Base-by-base conservation (phyloP, 2,797 vertebrate species). In the Natrix natrix region DNA sequence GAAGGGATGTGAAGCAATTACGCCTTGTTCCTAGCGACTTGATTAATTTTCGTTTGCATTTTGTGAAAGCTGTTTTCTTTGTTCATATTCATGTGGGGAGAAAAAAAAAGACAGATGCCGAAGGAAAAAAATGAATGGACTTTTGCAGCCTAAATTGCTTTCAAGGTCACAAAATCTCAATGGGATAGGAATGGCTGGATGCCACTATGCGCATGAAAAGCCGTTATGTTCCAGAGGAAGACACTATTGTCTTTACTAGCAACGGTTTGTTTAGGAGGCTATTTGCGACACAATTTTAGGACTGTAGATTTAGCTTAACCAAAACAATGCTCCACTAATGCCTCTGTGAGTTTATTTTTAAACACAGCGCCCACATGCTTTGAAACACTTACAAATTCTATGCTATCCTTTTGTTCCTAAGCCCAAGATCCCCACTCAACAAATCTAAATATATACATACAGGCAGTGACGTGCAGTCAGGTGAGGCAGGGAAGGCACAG, bases 141-240 rank as follows among this genome's bases (percentile, higher is more conserved):
- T 52, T 52, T n/a, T 55, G n/a, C 22, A 55, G 43, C 88, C 56
- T 54, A 55, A 63, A 90, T 90, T 55, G 88, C 32, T 63, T 14
- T 14, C 91, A 66, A 87, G 92, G 91, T 54, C 91, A 88, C 0
- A 0, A 54, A 11, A 66, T 8, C 60, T 59, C 16, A 0, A 48
- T 90, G 17, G 89, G 90, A 28, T 26, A 10, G 86, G 32, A 28
- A 90, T 87, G 91, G 90, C 55, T 86, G 89, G 90, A 90, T 93
- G 92, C 93, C 90, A 59, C 86, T 93, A 92, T 88, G 92, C 87
- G 12, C 57, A 57, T 56, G 57, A 86, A 93, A 60, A 0, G 57
- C 74, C 90, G 92, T 86, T 43, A 0, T 63, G 92, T 78, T 87
- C 90, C 91, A 61, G 86, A 90, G 90, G 87, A 93, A 28, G 92